Percentiles rank a stretch among this genome's conserved stretches.
Evolutionary conservation across 2,797 vertebrate genomes (phyloP).

Genomic region (Oceanodroma leucorhoa): DNA sequence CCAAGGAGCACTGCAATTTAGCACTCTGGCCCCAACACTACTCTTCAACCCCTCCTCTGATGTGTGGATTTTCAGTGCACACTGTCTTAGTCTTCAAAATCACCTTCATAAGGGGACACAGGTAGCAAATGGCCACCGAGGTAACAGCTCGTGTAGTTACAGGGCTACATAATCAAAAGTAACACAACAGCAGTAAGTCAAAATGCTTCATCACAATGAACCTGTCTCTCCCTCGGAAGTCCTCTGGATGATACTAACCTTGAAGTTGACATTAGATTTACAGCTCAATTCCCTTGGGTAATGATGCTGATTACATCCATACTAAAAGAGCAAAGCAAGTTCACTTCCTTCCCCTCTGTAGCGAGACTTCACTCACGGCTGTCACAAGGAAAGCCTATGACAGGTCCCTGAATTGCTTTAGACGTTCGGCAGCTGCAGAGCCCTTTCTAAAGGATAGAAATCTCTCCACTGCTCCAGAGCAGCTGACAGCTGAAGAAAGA

Average conservation of each 20-base stretch:
- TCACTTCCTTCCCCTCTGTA: slow-evolving; percentile 16
- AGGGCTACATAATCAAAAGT: background rate
- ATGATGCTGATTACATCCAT: slow-evolving; percentile 49
- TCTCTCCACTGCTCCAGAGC: background rate
- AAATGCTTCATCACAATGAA: background rate
- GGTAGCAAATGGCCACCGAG: background rate
- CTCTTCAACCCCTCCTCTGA: background rate
- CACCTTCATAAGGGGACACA: background rate
- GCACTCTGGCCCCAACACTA: background rate
- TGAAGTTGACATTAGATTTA: slow-evolving; percentile 57
- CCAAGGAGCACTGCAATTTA: background rate
- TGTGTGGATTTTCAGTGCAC: background rate
- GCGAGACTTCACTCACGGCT: background rate
- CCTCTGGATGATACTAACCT: slow-evolving; percentile 33
- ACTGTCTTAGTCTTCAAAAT: background rate
- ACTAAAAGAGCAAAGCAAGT: slow-evolving; percentile 18
- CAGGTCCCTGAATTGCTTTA: slow-evolving; percentile 28
- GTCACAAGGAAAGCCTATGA: background rate
- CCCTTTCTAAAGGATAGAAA: slow-evolving; percentile 2
- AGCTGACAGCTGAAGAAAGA: slow-evolving; percentile 40
- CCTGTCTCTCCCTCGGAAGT: background rate
- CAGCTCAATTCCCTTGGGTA: slow-evolving; percentile 51
- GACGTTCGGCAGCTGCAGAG: background rate
- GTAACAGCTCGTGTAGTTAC: background rate
- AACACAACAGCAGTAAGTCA: background rate